Evolutionary conservation across 2,888 invertebrate genomes (phyloP).

Genomic region (Choristoneura rosaceana): DNA sequence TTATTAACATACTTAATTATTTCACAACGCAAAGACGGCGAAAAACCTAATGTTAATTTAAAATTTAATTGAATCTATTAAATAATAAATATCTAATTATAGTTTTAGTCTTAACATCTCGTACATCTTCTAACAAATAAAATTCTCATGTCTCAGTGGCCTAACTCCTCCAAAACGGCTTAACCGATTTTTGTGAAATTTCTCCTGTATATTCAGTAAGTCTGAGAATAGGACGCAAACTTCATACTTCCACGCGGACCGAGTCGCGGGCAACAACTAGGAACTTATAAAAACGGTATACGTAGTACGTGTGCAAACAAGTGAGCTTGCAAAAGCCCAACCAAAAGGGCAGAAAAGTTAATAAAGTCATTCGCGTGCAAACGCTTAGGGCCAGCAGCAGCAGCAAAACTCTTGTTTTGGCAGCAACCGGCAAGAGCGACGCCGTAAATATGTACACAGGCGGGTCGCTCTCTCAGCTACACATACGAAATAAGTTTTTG

Average conservation of each 20-base stretch:
- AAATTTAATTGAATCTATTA: background rate
- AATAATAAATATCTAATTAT: background rate
- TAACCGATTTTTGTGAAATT: too few species aligned
- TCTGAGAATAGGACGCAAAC: too few species aligned
- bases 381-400: constrained; percentile 15
- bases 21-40: too few species aligned
- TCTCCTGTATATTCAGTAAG: too few species aligned
- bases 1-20: too few species aligned
- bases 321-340: constrained; percentile 1
- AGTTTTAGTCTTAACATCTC: background rate
- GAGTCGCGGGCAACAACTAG: too few species aligned
- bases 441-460: constrained; percentile 3
- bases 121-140: too few species aligned
- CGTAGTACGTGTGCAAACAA: background rate
- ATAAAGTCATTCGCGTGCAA: constrained; percentile 31
- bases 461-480: background rate
- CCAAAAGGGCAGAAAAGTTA: constrained; percentile 15
- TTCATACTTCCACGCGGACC: too few species aligned
- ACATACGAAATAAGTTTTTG: background rate
- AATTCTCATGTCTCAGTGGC: too few species aligned
- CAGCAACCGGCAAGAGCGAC: constrained; percentile 2
- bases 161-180: too few species aligned
- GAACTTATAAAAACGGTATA: background rate
- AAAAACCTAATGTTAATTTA: too few species aligned
- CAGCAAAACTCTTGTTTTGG: constrained; percentile 20